Evolutionary conservation across 2,888 invertebrate species (phyloP).

Genomic region (Epinotia brunnichana): DNA sequence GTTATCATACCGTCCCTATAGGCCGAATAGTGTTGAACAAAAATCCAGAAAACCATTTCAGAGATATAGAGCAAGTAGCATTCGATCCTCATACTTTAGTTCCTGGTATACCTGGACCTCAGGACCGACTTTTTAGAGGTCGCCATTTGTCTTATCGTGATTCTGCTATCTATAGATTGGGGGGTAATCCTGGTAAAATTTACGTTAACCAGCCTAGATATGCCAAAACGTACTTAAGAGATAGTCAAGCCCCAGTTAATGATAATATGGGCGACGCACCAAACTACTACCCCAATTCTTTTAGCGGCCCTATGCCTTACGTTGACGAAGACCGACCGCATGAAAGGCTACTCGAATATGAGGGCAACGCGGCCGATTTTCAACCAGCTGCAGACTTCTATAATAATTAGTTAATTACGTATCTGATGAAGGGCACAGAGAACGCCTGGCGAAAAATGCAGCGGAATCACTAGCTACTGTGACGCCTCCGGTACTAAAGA

Average conservation of each 20-base stretch:
- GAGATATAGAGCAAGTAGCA: constrained; percentile 79
- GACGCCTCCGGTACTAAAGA: constrained; percentile 86
- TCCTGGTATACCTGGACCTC: constrained; percentile 78
- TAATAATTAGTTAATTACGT: constrained; percentile 87
- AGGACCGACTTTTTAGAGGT: constrained; percentile 80
- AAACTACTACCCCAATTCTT: constrained; percentile 59
- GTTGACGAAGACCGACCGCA: constrained; percentile 51
- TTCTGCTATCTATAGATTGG: constrained; percentile 73
- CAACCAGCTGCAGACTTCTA: constrained; percentile 89
- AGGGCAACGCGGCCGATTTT: constrained; percentile 52
- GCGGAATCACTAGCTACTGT: constrained; percentile 45
- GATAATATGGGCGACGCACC: constrained; percentile 54
- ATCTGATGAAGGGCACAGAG: constrained; percentile 47
- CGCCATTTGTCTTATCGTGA: constrained; percentile 80
- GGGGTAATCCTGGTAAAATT: constrained; percentile 56
- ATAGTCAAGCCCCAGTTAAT: constrained; percentile 53
- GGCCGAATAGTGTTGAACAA: constrained; percentile 76
- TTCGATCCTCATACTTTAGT: constrained; percentile 68
- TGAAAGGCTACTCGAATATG: constrained; percentile 48
- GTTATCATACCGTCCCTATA: constrained; percentile 77
- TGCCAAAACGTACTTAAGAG: constrained; percentile 53
- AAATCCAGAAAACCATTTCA: constrained; percentile 77
- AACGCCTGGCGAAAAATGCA: constrained; percentile 50
- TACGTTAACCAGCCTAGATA: constrained; percentile 54
- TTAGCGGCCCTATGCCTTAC: constrained; percentile 56